Base-by-base conservation (phyloP, 2,113 vertebrate genomes). In the Alosa alosa region DNA sequence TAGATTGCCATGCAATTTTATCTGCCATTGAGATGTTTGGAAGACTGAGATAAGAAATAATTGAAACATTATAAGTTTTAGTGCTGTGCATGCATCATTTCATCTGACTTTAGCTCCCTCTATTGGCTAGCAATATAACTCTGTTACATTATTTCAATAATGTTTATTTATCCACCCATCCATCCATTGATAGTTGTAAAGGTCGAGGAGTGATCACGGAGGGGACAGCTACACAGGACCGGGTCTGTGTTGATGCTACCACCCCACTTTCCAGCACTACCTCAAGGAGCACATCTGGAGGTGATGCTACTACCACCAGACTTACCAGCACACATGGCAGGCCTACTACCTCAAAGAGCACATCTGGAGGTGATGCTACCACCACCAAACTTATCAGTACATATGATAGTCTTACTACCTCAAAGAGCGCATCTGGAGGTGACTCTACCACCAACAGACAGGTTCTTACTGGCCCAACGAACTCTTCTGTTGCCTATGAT, bases 111-210 rank as follows among this genome's bases (percentile, higher is more conserved):
- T 2, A 75, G 68, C 68, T 39, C 68, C 25, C 68, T 75, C 31
- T 75, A 0, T 31, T 75, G 68, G 6, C 25, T 75, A 13, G 11
- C 20, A 75, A 39, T 72, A 31, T 72, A 72, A 31, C 25, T 10
- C 10, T 72, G 64, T 6, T 31, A 25, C 25, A 75, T 9, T 39
- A 31, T 13, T 13, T 31, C 10, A 2, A 25, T n/a, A n/a, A n/a
- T n/a, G n/a, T n/a, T n/a, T n/a, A 0, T 55, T 22, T 82, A 75
- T 39, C 68, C 31, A 75, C 36, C 31, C 68, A 41, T 78, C 72
- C 31, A 39, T 72, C 25, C 64, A 72, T 72, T 8, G 6, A 72
- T 52, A 91, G 90, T 39, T 91, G 90, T 85, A 1, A 44, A 18
- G 8, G 41, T 3, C 18, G 1, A 2, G 89, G 87, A 15, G 78